Percentiles rank a stretch among this genome's conserved stretches.
Evolutionary conservation across 1,140 invertebrate species (phyloP).

Genomic region (Philopotamus ludificatus): DNA sequence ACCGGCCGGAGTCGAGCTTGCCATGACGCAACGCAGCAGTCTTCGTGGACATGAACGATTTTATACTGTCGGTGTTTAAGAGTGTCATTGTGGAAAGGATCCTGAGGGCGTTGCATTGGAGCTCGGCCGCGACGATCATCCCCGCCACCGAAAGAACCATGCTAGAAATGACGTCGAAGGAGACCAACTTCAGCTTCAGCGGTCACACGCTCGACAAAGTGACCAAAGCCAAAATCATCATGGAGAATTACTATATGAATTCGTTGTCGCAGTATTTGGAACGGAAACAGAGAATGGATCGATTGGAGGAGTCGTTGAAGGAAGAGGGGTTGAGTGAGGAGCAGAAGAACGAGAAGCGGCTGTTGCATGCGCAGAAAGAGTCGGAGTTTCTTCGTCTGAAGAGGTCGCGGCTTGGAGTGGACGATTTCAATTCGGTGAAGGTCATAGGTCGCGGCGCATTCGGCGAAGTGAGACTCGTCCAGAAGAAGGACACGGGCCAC

Average conservation of each 20-base stretch:
- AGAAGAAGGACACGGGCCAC: slow-evolving; percentile 99
- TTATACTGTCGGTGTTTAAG: too few relatives aligned
- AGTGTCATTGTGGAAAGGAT: too few relatives aligned
- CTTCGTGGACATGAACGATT: too few relatives aligned
- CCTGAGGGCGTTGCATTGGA: too few relatives aligned
- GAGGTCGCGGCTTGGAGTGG: slow-evolving; percentile 91
- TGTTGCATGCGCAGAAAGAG: slow-evolving; percentile 96
- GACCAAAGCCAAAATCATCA: slow-evolving; percentile 96
- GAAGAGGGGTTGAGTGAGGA: slow-evolving; percentile 85
- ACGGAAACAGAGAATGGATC: slow-evolving; percentile 86
- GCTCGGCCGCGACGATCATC: too few relatives aligned
- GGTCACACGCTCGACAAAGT: slow-evolving; percentile 98
- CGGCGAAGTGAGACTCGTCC: slow-evolving; percentile 96
- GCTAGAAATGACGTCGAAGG: slow-evolving; percentile 63
- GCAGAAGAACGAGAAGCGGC: slow-evolving; percentile 83
- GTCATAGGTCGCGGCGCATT: slow-evolving; percentile 96
- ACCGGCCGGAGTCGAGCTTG: too few relatives aligned
- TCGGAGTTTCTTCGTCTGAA: slow-evolving; percentile 97
- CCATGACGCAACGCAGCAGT: too few relatives aligned
- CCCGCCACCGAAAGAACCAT: too few relatives aligned
- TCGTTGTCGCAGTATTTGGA: slow-evolving; percentile 96
- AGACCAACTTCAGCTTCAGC: slow-evolving; percentile 83
- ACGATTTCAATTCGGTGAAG: slow-evolving; percentile 98
- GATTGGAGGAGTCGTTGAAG: slow-evolving; percentile 82
- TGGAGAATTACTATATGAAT: slow-evolving; percentile 99